phyloP scores from a whole-genome alignment of 2,797 vertebrate species.

The Anguilla megastoma region DNA sequence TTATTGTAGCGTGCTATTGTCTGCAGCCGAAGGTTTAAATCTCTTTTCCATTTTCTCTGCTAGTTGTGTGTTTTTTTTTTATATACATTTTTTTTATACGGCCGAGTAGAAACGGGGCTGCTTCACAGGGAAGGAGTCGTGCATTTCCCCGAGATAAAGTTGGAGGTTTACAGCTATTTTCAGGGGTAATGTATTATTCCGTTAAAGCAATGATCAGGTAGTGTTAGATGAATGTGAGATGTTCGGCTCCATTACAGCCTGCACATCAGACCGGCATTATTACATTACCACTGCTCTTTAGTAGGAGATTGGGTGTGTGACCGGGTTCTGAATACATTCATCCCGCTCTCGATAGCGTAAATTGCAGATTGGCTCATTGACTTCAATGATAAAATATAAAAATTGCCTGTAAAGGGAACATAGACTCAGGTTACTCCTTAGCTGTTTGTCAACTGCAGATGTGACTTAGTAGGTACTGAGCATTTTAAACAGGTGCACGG shows the following conservation, averaged over 20 bases:
- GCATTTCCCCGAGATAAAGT: slow-evolving; percentile 73
- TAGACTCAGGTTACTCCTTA: slow-evolving; percentile 82
- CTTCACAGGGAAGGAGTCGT: slow-evolving; percentile 71
- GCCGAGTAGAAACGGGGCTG: slow-evolving; percentile 62
- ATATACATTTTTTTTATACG: slow-evolving; percentile 53
- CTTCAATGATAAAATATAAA: slow-evolving; percentile 97
- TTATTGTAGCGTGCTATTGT: slow-evolving; percentile 58
- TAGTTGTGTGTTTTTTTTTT: slow-evolving; percentile 57
- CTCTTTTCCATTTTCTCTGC: slow-evolving; percentile 75
- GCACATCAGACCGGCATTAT: slow-evolving; percentile 94
- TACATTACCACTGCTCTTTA: slow-evolving; percentile 94
- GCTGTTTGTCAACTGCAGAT: slow-evolving; percentile 86
- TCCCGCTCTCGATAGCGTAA: slow-evolving; percentile 89
- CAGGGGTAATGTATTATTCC: slow-evolving; percentile 84
- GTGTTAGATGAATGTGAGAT: slow-evolving; percentile 92
- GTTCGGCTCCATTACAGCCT: slow-evolving; percentile 92
- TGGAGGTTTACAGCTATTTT: slow-evolving; percentile 79
- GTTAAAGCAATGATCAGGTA: slow-evolving; percentile 92
- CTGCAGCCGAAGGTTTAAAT: slow-evolving; percentile 71
- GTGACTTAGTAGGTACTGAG: slow-evolving; percentile 78
- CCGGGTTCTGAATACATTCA: slow-evolving; percentile 94
- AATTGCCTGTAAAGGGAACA: slow-evolving; percentile 89
- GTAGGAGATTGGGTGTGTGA: slow-evolving; percentile 92
- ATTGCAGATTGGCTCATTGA: slow-evolving; percentile 96
- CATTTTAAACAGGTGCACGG: slow-evolving; percentile 71